Base-by-base conservation (phyloP, 2,797 vertebrate species). In the Limosa lapponica region DNA sequence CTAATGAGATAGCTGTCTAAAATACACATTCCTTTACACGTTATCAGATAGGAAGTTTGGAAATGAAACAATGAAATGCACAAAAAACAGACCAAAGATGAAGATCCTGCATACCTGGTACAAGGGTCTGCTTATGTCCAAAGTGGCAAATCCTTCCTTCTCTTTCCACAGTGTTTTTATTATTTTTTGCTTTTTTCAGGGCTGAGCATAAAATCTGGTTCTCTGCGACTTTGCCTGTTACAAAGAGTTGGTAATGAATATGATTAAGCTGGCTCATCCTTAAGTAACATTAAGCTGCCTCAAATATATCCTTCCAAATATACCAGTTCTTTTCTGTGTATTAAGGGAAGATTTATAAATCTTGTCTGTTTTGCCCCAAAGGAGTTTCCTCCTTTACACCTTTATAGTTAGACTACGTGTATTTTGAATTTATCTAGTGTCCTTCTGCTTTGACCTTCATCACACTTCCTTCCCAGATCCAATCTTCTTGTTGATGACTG, bases 21-120 rank as follows among this genome's bases (percentile, higher is more conserved):
- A 89, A 89, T 57, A 46, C 52, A 27, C n/a, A 54, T 82, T 78
- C 43, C 64, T 93, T 84, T 59, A 37, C 18, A 19, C 1, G 2
- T 39, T 74, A 51, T 59, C 78, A 84, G 74, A 43, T 24, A 58
- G 55, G 74, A 87, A 84, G 58, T 43, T 66, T 59, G 83, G 57
- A 82, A 94, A 91, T 39, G 13, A 54, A 88, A 59, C 25, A 71
- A 23, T 37, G 30, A 87, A 83, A 91, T 22, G 51, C 8, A 67
- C 30, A 72, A 15, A 86, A 65, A 67, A 6, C 14, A 19, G 22
- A 86, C 19, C 23, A 62, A 82, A 79, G 39, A 64, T 32, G 24
- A 73, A 43, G 55, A 61, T 69, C 48, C 67, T 37, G 34, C 0
- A 0, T 39, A 39, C 10, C 10, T 10, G 9, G 28, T 24, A 37